These are phyloP conservation scores for Amblyjoppa proteus DNA, from an alignment of 2,888 invertebrate genomes.

Conservation along the genomic window DNA sequence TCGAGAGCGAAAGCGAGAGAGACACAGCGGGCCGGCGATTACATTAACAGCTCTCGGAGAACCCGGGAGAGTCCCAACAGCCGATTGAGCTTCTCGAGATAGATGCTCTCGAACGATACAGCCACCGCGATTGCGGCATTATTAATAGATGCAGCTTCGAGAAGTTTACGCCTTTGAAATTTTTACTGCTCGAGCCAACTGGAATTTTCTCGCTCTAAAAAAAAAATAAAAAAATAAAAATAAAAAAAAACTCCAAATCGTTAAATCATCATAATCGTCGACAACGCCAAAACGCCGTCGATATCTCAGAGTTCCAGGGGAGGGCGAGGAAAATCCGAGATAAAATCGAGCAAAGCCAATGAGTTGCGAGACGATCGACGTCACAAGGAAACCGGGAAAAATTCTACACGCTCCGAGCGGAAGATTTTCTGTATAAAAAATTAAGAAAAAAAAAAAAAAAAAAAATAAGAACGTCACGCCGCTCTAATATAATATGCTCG, in stretches of 20 bases:
- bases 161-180: conserved; percentile 10
- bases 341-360: conserved; percentile 63
- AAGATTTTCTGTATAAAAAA: conserved; percentile 41
- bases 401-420: conserved; percentile 26
- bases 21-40: conserved; percentile 34
- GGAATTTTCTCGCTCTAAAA: neutral
- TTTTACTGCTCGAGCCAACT: neutral
- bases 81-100: conserved; percentile 21
- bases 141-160: conserved; percentile 24
- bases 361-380: conserved; percentile 64
- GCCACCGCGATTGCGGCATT: conserved; percentile 20
- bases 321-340: conserved; percentile 42
- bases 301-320: conserved; percentile 18
- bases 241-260: conserved; percentile 20
- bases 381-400: conserved; percentile 31
- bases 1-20: neutral
- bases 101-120: conserved; percentile 30
- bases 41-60: conserved; percentile 37
- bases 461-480: neutral
- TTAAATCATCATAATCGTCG: conserved; percentile 53
- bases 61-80: neutral
- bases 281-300: conserved; percentile 48
- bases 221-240: neutral
- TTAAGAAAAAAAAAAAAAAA: neutral
- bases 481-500: conserved; percentile 35